Evolutionary conservation across 2,113 vertebrate species (phyloP), one percentile per base, ranked within the genome.

Genomic region (Bagarius yarrelli): DNA sequence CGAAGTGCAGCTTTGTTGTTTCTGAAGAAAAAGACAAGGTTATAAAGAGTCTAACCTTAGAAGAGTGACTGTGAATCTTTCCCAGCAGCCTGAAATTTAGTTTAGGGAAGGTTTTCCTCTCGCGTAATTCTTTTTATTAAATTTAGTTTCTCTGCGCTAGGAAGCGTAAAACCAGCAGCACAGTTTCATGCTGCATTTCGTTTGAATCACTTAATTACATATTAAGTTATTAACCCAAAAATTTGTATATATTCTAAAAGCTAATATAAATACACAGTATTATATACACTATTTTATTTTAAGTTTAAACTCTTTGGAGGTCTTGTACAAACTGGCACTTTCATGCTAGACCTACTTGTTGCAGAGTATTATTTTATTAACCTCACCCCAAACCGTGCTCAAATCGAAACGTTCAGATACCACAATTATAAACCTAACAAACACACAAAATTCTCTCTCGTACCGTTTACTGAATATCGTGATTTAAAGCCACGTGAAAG

Each of bases 91-190:
- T 73, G 32, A 79, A 57, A 79, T 79, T 79, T 67, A 57, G 47
- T 78, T 36, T 66, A 40, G 56, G 56, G 19, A 32, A 34, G 79
- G 36, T 50, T 81, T 73, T 73, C 67, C 57, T 63, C 44, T 57
- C 63, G 79, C 56, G 69, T 53, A 81, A 73, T 81, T 73, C 30
- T 63, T 30, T 36, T 73, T 63, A 81, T 73, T 81, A 23, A 73
- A 81, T 67, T 75, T 57, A 56, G 76, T 81, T 81, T 76, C 30
- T 76, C 27, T 59, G 50, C 67, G 59, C 52, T 66, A 67, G 71
- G 56, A 81, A 55, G 79, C 70, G 55, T 63, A 47, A 14, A 56
- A 66, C 69, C 16, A 40, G 27, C 47, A 32, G 36, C 78, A 66
- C 12, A 3, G 19, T n/a, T 74, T 55, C 18, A 21, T 55, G 50